Evolutionary conservation across 2,888 invertebrate species (phyloP), one percentile per base, ranked within the genome.

Genomic region (Aleiodes leptofemur): DNA sequence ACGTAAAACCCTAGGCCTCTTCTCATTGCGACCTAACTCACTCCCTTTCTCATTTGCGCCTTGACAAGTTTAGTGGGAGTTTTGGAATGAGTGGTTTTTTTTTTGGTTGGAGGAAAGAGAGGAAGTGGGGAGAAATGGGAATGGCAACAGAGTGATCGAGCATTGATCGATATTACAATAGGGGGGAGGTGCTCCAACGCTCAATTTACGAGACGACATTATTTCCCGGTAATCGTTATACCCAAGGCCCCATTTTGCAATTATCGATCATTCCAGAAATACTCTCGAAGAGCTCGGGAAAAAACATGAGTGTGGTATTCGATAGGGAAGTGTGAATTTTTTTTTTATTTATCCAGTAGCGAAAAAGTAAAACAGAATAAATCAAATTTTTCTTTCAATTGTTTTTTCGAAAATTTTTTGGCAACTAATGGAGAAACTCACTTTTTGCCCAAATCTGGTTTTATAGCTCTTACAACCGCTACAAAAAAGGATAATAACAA

Each of bases 141-240:
- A 43, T 43, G 43, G 43, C 7, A 43, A 43, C 43, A 43, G 38
- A 69, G 56, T 38, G 14, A 64, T 55, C 48, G 55, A 55, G 59
- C 23, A 69, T 73, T 73, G 69, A 73, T 73, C 69, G 69, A 73
- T 73, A 69, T 57, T 59, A 69, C 57, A 59, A 23, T 13, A 51
- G 50, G 57, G 38, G 38, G 38, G 61, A 43, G 61, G 34, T 14
- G 34, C 51, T 50, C 57, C 48, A 59, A 38, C 14, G 56, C 68
- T 50, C 68, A 73, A 73, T 73, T 73, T 68, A 73, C 56, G 73
- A 66, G 23, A 56, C 57, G 68, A 73, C 73, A 73, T 73, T 73
- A 73, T 68, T 73, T 48, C 43, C 56, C 48, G 68, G 57, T 57
- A 73, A 73, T 73, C 57, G 68, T 73, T 73, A 73, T 68, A 53